Base-by-base conservation (phyloP, 2,888 invertebrate species). In the Pterobdella sp. region DNA sequence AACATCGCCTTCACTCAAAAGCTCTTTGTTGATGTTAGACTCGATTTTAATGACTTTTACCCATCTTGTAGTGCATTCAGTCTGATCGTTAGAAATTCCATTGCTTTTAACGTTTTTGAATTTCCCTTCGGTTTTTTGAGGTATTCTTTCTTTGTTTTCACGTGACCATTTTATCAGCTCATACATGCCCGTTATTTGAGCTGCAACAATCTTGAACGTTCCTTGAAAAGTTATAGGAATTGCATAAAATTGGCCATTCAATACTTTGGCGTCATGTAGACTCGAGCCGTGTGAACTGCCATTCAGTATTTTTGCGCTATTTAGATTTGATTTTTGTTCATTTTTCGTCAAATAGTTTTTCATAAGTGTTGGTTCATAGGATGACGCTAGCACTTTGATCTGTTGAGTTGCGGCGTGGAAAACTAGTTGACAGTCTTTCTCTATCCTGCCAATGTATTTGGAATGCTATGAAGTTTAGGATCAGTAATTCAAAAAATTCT, bases 171-270 rank as follows among this genome's bases (percentile, higher is more conserved):
- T 26, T 3, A 56, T 4, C n/a, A 56, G 60, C 60, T 56, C 14
- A 22, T 26, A 22, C 60, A 56, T 7, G 18, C 60, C 60, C 4
- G 18, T 56, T 4, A 56, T 18, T 4, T 26, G n/a, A 26, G 4
- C 3, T 4, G n/a, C n/a, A 56, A 4, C 3, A 22, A 56, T 26
- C 60, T 56, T 7, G 60, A 56, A 56, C 4, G 18, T 3, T 56
- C 60, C 60, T 56, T 56, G 60, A 22, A 26, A 56, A 22, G 60
- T 56, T 7, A 56, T 7, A 22, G 60, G 60, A 56, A 56, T 56
- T 7, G 14, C 60, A 22, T 18, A 56, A n/a, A 26, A 56, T 3
- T 56, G 7, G 60, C 4, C 4, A 26, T 56, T n/a, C 60, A 14
- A 26, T 26, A n/a, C n/a, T 22, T 56, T n/a, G 7, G 4, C 26